A percentile compares a stretch with the other conserved stretches of the same genome.
These are phyloP conservation scores for Sylvilagus bachmani DNA, from an alignment of 2,113 vertebrate species.

Conservation along the genomic window DNA sequence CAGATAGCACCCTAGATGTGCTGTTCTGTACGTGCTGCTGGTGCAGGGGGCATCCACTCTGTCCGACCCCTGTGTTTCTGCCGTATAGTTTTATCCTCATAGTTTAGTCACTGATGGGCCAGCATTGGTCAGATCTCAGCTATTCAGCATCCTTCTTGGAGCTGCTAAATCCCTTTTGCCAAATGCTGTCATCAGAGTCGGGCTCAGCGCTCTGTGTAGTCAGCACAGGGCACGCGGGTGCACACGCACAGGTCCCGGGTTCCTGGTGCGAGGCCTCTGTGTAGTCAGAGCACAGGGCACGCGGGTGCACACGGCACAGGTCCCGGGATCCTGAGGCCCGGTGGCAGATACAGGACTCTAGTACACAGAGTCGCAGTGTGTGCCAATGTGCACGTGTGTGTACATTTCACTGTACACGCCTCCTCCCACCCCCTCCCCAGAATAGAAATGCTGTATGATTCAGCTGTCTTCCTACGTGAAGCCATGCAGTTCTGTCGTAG, in stretches of 20 bases:
- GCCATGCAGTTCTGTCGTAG: not conserved
- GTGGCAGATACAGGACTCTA: conserved; percentile 48
- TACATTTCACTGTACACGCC: conserved; percentile 1
- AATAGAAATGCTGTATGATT: conserved; percentile 19
- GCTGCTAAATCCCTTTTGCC: conserved; percentile 77
- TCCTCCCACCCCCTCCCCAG: not conserved
- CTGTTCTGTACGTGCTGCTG: too few species aligned
- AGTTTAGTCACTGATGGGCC: conserved; percentile 64
- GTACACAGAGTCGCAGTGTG: conserved; percentile 62
- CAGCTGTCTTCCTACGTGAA: conserved; percentile 41
- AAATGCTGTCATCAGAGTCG: conserved; percentile 77
- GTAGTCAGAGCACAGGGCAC: too few species aligned
- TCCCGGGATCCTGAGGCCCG: conserved; percentile 69
- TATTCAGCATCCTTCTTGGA: conserved; percentile 65
- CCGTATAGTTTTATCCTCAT: conserved; percentile 35
- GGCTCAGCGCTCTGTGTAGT: conserved; percentile 73
- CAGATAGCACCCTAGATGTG: too few species aligned
- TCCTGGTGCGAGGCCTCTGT: too few species aligned
- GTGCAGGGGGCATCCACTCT: not conserved
- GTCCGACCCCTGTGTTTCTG: conserved; percentile 36
- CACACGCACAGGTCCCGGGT: too few species aligned
- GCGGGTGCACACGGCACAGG: conserved; percentile 67
- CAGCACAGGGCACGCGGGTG: not conserved
- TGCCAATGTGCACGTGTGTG: not conserved
- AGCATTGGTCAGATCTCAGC: conserved; percentile 62